Base-by-base conservation (phyloP, 1,140 invertebrate species). In the Eupristina koningsbergeri region DNA sequence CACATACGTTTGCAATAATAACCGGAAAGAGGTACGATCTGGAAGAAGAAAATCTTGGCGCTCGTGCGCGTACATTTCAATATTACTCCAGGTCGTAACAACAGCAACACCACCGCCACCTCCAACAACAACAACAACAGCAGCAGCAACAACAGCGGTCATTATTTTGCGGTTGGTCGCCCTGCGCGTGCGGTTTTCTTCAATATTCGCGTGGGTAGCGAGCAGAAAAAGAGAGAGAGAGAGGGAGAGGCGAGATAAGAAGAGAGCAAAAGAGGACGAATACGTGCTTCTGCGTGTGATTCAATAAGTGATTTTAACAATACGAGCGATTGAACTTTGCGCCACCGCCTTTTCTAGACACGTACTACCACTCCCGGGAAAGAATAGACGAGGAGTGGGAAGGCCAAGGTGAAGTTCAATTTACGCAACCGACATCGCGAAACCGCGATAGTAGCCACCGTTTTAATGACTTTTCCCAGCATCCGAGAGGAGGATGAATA, bases 381-480 rank as follows among this genome's bases (percentile, higher is more conserved):
- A 67, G 9, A 53, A 39, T n/a, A 36, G 26, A 13, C 63, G 31
- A 58, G 53, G 22, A 6, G 53, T 22, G 53, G 53, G 22, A 26
- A 50, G 3, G 41, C 82, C 39, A 84, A 80, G 77, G 77, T 53
- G 58, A 80, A 75, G 77, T 80, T 84, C 83, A 84, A 80, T 84
- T 84, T 83, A 69, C n/a, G 53, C 31, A 76, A 41, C 80, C 71
- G 61, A 75, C 71, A 63, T 61, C 50, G 81, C 47, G 73, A 63
- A 82, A 76, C 73, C 73, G 61, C 74, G 47, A 50, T 50, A 9
- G 47, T 34, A 13, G 74, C 69, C 73, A 39, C 34, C n/a, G 29
- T 50, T 81, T 81, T 85, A 85, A 85, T 81, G 79, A 77, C 79
- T 85, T 85, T 85, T 81, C 79, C 73, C 84, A 81, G 64, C 73